Conservation (phyloP, 2,113 vertebrate species). For the Motacilla tschutschensis region DNA sequence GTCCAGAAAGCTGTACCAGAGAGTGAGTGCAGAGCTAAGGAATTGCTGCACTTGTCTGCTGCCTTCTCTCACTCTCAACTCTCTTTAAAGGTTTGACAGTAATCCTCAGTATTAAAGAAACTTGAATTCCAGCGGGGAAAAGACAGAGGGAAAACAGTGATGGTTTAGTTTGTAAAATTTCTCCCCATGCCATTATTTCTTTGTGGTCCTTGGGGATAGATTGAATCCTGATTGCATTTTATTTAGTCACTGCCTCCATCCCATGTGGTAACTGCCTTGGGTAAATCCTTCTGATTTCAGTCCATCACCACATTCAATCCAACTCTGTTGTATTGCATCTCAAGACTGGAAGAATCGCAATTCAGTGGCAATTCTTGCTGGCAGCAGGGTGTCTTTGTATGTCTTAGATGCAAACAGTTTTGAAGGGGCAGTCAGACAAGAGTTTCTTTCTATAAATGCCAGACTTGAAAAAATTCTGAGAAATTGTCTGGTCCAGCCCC, state of each 20-base stretch:
- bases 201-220: background rate
- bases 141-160: background rate
- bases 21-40: background rate
- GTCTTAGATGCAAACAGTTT: background rate
- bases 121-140: background rate
- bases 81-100: conserved; percentile 16
- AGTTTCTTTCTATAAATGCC: background rate
- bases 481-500: background rate
- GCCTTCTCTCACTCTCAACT: background rate
- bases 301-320: background rate
- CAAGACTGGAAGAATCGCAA: background rate
- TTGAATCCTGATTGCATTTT: background rate
- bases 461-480: background rate
- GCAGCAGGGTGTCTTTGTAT: background rate
- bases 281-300: background rate
- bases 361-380: background rate
- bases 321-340: background rate
- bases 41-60: background rate
- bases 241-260: background rate
- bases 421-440: background rate
- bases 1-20: background rate
- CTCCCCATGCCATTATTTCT: background rate
- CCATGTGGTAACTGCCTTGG: conserved; percentile 4
- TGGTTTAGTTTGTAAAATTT: background rate
- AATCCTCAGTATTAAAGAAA: background rate